These are phyloP conservation scores for Nesogale talazaci DNA, from an alignment of 2,113 vertebrate genomes.

Conservation along the genomic window DNA sequence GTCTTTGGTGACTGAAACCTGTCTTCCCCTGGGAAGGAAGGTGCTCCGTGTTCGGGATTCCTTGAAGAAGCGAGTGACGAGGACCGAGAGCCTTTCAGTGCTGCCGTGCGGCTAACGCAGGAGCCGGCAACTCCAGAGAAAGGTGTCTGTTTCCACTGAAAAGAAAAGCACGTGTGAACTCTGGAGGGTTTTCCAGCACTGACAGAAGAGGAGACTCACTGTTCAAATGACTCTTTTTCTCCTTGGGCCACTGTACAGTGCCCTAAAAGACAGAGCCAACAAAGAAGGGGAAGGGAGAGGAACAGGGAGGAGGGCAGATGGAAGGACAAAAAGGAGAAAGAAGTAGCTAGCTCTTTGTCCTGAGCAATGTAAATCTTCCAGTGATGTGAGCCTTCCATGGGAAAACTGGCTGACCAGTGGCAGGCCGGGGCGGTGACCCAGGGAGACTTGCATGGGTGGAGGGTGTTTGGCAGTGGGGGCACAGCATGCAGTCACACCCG, in stretches of 20 bases:
- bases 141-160: not conserved
- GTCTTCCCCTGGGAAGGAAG: slow-evolving; percentile 32
- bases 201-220: slow-evolving; percentile 37
- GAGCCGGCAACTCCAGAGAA: not conserved
- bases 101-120: not conserved
- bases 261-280: not conserved
- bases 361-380: not conserved
- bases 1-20: not conserved
- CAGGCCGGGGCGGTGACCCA: not conserved
- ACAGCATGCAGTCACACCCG: not conserved
- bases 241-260: slow-evolving; percentile 6
- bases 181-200: not conserved
- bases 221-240: not conserved
- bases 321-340: not conserved
- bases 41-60: not conserved
- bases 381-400: not conserved
- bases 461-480: no score
- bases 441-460: not conserved
- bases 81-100: not conserved
- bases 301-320: not conserved
- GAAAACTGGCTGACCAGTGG: not conserved
- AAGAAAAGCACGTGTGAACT: slow-evolving; percentile 10
- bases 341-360: not conserved
- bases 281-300: not conserved
- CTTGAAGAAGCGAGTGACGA: not conserved